phyloP scores from a whole-genome alignment of 2,113 vertebrate species.

The Myodes glareolus region DNA sequence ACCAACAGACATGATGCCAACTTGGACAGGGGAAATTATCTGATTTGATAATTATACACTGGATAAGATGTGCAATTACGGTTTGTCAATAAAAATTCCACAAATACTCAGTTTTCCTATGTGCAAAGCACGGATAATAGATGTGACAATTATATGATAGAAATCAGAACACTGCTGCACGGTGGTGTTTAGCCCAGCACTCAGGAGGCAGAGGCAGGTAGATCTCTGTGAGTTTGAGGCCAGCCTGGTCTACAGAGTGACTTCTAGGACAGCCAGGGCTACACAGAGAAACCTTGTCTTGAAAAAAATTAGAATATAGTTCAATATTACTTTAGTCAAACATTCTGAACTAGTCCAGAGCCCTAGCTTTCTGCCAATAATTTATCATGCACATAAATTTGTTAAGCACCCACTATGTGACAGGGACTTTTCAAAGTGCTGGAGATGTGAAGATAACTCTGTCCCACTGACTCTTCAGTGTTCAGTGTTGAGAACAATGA shows the following conservation, averaged over 20 bases:
- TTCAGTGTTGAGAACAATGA: conserved; percentile 17
- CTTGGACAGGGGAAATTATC: background rate
- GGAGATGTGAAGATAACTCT: background rate
- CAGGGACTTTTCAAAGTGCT: background rate
- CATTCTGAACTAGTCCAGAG: background rate
- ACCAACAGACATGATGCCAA: background rate
- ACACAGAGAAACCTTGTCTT: background rate
- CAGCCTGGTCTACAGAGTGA: background rate
- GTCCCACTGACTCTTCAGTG: background rate
- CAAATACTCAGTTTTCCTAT: background rate
- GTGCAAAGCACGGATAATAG: background rate
- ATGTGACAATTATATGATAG: background rate
- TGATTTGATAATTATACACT: background rate
- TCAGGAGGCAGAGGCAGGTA: background rate
- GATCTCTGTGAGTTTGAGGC: background rate
- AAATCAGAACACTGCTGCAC: background rate
- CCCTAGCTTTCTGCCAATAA: background rate
- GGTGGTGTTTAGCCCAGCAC: background rate
- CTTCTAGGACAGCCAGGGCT: background rate
- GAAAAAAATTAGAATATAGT: background rate
- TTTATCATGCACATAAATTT: background rate
- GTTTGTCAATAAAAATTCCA: background rate
- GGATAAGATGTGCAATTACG: background rate
- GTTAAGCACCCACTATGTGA: background rate
- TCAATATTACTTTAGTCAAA: background rate